Conservation (phyloP, 2,113 vertebrate species). For the Murina feae region DNA sequence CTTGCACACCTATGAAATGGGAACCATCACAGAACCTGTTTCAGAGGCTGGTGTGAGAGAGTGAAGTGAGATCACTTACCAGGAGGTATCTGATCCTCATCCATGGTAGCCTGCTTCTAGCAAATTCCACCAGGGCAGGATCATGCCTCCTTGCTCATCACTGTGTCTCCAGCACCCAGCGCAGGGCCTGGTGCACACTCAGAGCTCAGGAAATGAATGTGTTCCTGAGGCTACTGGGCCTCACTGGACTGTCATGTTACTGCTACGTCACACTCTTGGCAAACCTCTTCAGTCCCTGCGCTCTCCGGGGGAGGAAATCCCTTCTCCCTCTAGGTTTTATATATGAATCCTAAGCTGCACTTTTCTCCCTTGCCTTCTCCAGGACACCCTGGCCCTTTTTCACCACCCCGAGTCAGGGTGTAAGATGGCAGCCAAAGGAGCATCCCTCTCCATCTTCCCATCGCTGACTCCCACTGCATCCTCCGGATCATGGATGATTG, state of each 20-base stretch:
- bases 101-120: neutral
- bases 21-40: neutral
- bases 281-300: neutral
- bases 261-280: neutral
- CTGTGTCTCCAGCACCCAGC: neutral
- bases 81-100: neutral
- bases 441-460: neutral
- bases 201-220: neutral
- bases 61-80: neutral
- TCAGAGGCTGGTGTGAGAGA: neutral
- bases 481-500: neutral
- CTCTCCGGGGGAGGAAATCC: neutral
- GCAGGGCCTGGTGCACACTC: rapidly evolving
- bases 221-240: neutral
- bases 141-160: rapidly evolving
- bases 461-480: neutral
- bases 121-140: neutral
- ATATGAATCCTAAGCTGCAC: neutral
- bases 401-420: neutral
- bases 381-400: neutral
- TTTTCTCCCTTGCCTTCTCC: neutral
- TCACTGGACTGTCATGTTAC: neutral
- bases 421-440: neutral
- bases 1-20: neutral
- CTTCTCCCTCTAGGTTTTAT: neutral